These are phyloP conservation scores for Meles meles DNA, from an alignment of 2,113 vertebrate genomes.

Conservation along the genomic window DNA sequence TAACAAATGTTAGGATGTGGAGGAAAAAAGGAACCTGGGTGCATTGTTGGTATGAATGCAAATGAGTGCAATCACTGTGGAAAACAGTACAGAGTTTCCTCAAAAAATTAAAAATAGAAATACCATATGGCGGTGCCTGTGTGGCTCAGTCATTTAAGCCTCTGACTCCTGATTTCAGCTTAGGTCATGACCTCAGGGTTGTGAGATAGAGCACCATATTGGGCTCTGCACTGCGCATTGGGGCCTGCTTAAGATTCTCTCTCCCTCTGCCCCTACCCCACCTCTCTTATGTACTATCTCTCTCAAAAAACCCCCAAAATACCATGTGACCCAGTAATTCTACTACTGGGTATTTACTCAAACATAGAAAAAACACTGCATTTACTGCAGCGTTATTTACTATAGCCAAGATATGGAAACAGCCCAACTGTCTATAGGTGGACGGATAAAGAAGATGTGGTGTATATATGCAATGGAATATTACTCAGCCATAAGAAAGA, in stretches of 20 bases:
- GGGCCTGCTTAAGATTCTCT: not conserved
- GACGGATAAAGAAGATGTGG: not conserved
- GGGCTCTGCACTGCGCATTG: not conserved
- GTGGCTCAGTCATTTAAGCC: not conserved
- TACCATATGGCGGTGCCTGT: not conserved
- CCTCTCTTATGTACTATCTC: not conserved
- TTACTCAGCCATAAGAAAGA: not conserved
- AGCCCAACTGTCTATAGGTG: not conserved
- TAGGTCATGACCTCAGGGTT: not conserved
- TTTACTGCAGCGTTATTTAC: not conserved
- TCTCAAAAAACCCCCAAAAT: not conserved
- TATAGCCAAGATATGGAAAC: not conserved
- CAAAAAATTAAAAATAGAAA: not conserved
- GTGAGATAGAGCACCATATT: not conserved
- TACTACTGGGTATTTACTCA: not conserved
- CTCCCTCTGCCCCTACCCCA: not conserved
- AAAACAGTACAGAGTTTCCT: not conserved
- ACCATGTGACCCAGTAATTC: not conserved
- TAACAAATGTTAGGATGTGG: not conserved
- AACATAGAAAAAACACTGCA: not conserved
- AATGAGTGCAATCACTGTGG: not conserved
- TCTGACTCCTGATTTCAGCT: not conserved
- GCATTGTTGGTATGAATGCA: not conserved
- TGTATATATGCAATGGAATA: not conserved
- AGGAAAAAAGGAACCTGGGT: not conserved